These are phyloP conservation scores for Brienomyrus longianalis DNA, from an alignment of 2,113 vertebrate species.

Conservation along the genomic window DNA sequence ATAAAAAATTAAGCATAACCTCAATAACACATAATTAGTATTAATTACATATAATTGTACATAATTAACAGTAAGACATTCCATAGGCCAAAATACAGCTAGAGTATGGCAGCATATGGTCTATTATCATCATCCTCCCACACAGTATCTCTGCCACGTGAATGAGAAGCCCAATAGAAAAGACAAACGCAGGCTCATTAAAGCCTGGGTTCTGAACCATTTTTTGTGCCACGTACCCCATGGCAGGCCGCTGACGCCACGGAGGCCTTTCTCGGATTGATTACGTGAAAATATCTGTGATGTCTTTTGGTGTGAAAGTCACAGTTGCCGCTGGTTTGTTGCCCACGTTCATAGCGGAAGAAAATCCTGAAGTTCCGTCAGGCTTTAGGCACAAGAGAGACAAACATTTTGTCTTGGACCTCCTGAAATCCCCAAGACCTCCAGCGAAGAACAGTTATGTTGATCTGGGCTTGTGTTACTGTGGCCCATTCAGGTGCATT, in stretches of 20 bases:
- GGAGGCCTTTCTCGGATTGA: background rate
- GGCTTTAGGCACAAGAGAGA: background rate
- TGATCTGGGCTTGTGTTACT: background rate
- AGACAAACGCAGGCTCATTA: background rate
- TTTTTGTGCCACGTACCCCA: background rate
- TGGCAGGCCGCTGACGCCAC: background rate
- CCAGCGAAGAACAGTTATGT: background rate
- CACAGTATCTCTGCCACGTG: background rate
- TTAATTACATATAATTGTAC: constrained; percentile 8
- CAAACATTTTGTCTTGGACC: background rate
- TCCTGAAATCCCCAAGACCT: background rate
- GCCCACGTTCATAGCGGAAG: too few species aligned
- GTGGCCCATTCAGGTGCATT: background rate
- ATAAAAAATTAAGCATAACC: constrained; percentile 15
- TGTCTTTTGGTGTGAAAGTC: background rate
- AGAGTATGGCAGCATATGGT: background rate
- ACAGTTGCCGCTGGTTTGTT: background rate
- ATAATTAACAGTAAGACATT: constrained; percentile 1
- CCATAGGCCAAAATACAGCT: background rate
- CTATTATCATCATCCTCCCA: background rate
- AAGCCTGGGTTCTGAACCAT: background rate
- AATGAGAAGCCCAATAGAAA: background rate
- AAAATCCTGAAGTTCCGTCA: background rate
- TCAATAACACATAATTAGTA: background rate
- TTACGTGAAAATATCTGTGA: background rate